phyloP scores from a whole-genome alignment of 2,113 vertebrate genomes.

The Cariama cristata region DNA sequence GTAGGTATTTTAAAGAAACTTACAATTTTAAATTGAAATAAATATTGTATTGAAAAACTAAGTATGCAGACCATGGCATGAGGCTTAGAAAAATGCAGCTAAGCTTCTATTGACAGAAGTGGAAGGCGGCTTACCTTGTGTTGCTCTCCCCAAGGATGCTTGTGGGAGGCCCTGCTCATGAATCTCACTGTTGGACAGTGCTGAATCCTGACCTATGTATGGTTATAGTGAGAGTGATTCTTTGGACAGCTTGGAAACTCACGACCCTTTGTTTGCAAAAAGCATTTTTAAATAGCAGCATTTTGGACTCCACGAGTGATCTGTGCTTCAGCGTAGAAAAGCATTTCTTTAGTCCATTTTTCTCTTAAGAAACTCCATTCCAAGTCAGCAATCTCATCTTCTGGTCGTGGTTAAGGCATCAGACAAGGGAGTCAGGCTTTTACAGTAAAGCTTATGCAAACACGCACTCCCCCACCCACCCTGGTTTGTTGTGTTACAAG shows the following conservation, averaged over 20 bases:
- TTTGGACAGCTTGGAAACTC: neutral
- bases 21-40: neutral
- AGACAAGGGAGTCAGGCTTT: neutral
- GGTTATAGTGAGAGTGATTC: neutral
- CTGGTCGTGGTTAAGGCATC: neutral
- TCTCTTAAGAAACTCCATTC: neutral
- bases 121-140: neutral
- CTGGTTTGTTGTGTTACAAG: neutral
- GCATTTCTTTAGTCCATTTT: neutral
- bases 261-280: neutral
- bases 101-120: neutral
- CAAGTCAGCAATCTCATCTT: neutral
- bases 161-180: neutral
- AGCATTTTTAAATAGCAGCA: neutral
- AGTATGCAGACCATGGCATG: neutral
- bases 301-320: neutral
- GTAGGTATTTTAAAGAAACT: neutral
- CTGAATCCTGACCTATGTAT: neutral
- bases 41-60: neutral
- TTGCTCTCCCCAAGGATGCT: neutral
- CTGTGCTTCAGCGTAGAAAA: neutral
- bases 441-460: neutral
- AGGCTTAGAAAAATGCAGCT: neutral
- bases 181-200: neutral
- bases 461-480: accelerated